phyloP scores from a whole-genome alignment of 2,888 invertebrate genomes.

The Rosalia funebris region DNA sequence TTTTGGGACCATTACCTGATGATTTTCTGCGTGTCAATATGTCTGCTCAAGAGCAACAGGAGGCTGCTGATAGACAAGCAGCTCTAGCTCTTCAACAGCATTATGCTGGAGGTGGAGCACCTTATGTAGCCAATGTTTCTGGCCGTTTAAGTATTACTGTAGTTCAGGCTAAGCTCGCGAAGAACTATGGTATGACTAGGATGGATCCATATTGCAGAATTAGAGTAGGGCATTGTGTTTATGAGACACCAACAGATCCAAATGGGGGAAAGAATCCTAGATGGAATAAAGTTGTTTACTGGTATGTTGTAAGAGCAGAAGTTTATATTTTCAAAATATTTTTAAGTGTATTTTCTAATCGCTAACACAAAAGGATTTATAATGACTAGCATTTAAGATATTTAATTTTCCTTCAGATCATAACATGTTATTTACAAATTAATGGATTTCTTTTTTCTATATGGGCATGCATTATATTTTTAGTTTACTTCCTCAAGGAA shows the following conservation, averaged over 20 bases:
- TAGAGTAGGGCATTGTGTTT: conserved; percentile 91
- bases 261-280: conserved; percentile 95
- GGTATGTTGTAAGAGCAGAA: too few species aligned
- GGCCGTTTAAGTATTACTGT: conserved; percentile 87
- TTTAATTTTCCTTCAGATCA: too few species aligned
- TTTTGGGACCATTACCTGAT: conserved; percentile 81
- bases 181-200: conserved; percentile 93
- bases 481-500: conserved; percentile 87
- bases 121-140: conserved; percentile 64
- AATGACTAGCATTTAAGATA: too few species aligned
- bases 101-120: conserved; percentile 64
- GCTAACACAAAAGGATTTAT: too few species aligned
- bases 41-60: conserved; percentile 72
- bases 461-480: too few species aligned
- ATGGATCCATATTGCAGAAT: conserved; percentile 97
- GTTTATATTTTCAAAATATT: too few species aligned
- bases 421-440: too few species aligned
- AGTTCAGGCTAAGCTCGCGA: conserved; percentile 89
- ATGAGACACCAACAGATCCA: conserved; percentile 94
- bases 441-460: too few species aligned
- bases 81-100: conserved; percentile 79
- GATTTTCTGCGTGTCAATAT: conserved; percentile 76
- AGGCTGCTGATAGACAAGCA: conserved; percentile 82
- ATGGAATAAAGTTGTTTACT: conserved; percentile 96
- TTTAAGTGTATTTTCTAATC: too few species aligned